Evolutionary conservation across 2,888 invertebrate species (phyloP), one percentile per base, ranked within the genome.

Genomic region (Eupithecia tripunctaria): DNA sequence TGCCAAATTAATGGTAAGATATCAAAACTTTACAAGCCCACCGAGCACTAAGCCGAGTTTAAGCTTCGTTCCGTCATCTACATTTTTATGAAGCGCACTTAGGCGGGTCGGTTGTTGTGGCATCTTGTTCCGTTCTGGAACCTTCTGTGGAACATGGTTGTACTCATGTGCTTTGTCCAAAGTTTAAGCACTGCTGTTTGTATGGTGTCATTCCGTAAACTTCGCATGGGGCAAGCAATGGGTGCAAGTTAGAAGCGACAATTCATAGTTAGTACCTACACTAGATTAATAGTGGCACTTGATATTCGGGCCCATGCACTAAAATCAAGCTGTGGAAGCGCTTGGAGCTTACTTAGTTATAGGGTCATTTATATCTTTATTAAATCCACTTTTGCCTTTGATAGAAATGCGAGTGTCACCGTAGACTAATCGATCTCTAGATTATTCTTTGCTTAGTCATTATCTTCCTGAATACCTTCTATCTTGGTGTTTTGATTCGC

Each of bases 101-200:
- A 74, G 29, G 41, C 14, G 65, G 14, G 66, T 21, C 18, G 56
- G 25, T 25, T 56, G 56, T 56, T 56, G 56, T 51, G 51, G 10
- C 21, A 15, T 51, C 21, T 51, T 27, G 59, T 59, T 59, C 5
- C 27, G 59, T 27, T 27, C 59, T 51, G 21, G 59, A 56, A 21
- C 14, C 25, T 25, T 56, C 56, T 25, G 25, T 12, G 14, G 25
- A 15, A 25, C 59, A 51, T 59, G 59, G 3, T 14, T 15, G 25
- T 15, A 59, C 25, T 27, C 59, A 27, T 27, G 27, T 59, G 59
- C 27, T 15, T 59, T 15, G n/a, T 21, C 51, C 10, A 75, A 82
- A 82, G 74, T 82, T 83, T 74, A 77, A 79, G 73, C 43, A 68
- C 70, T 74, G 76, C 51, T 66, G 60, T 73, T 73, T 78, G 73